A percentile compares a stretch with the other conserved stretches of the same genome.
Evolutionary conservation across 1,140 invertebrate species (phyloP).

Genomic region (Leptinotarsa texana): DNA sequence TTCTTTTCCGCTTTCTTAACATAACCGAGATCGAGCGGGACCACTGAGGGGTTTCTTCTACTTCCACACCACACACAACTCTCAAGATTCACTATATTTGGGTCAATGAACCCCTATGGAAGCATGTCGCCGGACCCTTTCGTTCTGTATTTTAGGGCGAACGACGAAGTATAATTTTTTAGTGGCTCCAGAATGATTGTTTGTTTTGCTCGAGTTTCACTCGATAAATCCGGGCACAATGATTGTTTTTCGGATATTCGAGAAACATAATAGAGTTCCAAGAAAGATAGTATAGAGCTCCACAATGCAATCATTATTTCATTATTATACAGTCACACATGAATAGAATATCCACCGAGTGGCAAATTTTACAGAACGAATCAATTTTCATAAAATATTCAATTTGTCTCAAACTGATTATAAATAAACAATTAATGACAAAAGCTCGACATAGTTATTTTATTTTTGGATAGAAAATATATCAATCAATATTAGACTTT

Average conservation of each 20-base stretch:
- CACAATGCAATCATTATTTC: too few relatives aligned
- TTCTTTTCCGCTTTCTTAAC: slow-evolving; percentile 3
- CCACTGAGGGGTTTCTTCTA: slow-evolving; percentile 14
- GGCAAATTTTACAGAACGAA: too few relatives aligned
- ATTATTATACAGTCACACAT: too few relatives aligned
- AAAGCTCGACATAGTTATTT: too few relatives aligned
- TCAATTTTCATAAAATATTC: too few relatives aligned
- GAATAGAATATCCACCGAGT: too few relatives aligned
- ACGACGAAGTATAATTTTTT: not conserved
- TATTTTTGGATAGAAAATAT: too few relatives aligned
- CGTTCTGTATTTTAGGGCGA: not conserved
- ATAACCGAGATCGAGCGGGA: not conserved
- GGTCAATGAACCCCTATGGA: slow-evolving; percentile 8
- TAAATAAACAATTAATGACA: too few relatives aligned
- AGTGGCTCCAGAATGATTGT: not conserved
- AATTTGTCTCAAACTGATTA: too few relatives aligned
- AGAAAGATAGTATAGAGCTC: too few relatives aligned
- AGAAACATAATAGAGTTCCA: not conserved
- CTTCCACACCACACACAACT: not conserved
- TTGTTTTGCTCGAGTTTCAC: slow-evolving; percentile 7
- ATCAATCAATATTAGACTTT: too few relatives aligned
- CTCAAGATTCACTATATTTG: slow-evolving; percentile 8
- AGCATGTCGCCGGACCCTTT: slow-evolving; percentile 1
- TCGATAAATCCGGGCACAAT: not conserved
- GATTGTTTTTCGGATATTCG: not conserved